Evolutionary conservation across 2,888 invertebrate genomes (phyloP), one percentile per base, ranked within the genome.

Genomic region (Gerris lacustris): DNA sequence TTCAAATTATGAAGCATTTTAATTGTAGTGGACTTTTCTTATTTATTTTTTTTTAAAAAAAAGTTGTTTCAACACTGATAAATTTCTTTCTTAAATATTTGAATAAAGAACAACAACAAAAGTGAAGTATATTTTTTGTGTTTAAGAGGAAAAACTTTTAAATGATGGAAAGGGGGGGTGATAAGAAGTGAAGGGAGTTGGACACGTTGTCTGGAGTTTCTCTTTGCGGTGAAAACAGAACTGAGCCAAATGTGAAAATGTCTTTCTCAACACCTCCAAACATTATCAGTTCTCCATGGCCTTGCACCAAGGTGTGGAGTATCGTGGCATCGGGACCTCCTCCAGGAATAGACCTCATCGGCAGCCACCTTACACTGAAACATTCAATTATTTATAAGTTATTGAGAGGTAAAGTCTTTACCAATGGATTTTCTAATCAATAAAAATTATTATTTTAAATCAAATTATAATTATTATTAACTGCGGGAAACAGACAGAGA

Each of bases 251-350:
- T 18, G 75, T 67, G 17, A 68, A 72, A 17, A 74, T 72, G 79
- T 91, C 90, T 79, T 92, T 92, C 77, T 90, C 88, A 75, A 96
- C 92, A 72, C 96, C 97, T n/a, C 96, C 96, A 83, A 97, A 96
- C 85, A 97, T 89, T 70, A 97, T 89, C 45, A 97, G 81, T 83
- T 97, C 96, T 11, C 93, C 93, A 79, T 93, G 90, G 15, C 95
- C 96, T 74, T 89, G 87, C 6, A 94, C 89, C 76, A 96, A 84
- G 47, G 94, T 90, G 79, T 96, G 96, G 77, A 96, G 85, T 75
- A 96, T 91, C 68, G 94, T 87, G 79, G 96, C 93, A 79, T 94
- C 93, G 0, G 96, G 95, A 45, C 88, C 87, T 66, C 87, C 87
- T 72, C 82, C 82, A 76, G 86, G 84, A 77, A 88, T 85, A 18